phyloP scores from a whole-genome alignment of 2,797 vertebrate genomes.

The Miichthys miiuy region DNA sequence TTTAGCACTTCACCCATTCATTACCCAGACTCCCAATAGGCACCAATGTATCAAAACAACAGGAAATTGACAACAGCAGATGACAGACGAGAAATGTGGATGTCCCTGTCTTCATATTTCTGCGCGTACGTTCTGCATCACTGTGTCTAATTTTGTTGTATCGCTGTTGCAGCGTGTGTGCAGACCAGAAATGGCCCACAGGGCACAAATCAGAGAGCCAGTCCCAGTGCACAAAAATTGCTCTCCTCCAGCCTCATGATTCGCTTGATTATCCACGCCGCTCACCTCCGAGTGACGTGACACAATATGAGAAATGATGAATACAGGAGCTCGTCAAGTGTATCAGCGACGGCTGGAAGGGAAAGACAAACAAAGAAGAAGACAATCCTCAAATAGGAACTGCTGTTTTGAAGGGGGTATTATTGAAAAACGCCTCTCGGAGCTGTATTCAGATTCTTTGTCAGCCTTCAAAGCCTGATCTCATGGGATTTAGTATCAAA shows the following conservation, averaged over 20 bases:
- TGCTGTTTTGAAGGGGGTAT: conserved; percentile 64
- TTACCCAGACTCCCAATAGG: conserved; percentile 40
- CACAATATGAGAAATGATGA: conserved; percentile 55
- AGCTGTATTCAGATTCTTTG: conserved; percentile 66
- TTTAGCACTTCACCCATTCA: conserved; percentile 37
- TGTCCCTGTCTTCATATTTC: conserved; percentile 2
- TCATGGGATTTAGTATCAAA: conserved; percentile 73
- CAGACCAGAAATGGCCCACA: conserved; percentile 29
- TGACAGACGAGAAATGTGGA: conserved; percentile 36
- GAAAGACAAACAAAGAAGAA: conserved; percentile 46
- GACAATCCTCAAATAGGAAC: conserved; percentile 63
- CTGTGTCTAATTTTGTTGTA: conserved; percentile 42
- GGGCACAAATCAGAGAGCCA: neutral
- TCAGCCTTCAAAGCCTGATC: conserved; percentile 64
- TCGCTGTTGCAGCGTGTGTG: conserved; percentile 5
- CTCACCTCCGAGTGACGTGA: conserved; percentile 55
- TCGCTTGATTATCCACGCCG: conserved; percentile 58
- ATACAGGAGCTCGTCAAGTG: conserved; percentile 36
- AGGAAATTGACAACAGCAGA: conserved; percentile 38
- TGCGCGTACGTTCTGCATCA: conserved; percentile 13
- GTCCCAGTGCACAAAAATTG: conserved; percentile 15
- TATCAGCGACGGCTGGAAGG: neutral
- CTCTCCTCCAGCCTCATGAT: conserved; percentile 53
- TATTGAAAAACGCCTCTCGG: conserved; percentile 54
- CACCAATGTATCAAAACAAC: conserved; percentile 38